phyloP scores from a whole-genome alignment of 2,797 vertebrate species.

The Parauchenoglanis punctatus region DNA sequence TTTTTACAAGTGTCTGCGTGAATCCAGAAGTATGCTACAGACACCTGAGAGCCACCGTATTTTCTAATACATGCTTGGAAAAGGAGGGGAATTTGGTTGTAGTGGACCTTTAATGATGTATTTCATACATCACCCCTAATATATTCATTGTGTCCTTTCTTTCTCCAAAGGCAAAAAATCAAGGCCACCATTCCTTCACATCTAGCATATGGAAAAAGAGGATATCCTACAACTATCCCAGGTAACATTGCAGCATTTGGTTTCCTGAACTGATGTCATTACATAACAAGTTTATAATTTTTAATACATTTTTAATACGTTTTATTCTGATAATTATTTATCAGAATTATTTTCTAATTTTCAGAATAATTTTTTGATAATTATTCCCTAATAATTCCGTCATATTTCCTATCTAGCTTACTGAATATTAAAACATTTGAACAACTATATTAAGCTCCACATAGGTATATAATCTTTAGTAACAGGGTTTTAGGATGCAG shows the following conservation, averaged over 20 bases:
- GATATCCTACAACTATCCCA: slow-evolving; percentile 91
- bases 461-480: not conserved
- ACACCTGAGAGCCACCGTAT: no score
- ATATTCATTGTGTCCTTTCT: slow-evolving; percentile 20
- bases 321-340: not conserved
- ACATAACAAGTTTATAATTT: not conserved
- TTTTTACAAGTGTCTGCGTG: no score
- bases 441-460: not conserved
- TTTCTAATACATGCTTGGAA: no score
- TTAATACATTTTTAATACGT: not conserved
- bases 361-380: no score
- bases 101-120: not conserved
- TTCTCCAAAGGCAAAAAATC: slow-evolving; percentile 86
- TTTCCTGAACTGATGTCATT: not conserved
- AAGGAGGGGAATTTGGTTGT: no score
- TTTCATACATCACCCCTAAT: not conserved
- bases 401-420: not conserved
- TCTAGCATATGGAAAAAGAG: slow-evolving; percentile 92
- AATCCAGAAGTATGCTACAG: no score
- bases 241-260: slow-evolving; percentile 70
- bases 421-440: not conserved
- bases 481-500: not conserved
- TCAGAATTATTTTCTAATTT: no score
- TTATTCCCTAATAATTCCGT: not conserved
- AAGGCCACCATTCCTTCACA: slow-evolving; percentile 91